A percentile compares a stretch with the other conserved stretches of the same genome.
Conservation (phyloP, 2,113 vertebrate genomes). For the Neotoma lepida region DNA sequence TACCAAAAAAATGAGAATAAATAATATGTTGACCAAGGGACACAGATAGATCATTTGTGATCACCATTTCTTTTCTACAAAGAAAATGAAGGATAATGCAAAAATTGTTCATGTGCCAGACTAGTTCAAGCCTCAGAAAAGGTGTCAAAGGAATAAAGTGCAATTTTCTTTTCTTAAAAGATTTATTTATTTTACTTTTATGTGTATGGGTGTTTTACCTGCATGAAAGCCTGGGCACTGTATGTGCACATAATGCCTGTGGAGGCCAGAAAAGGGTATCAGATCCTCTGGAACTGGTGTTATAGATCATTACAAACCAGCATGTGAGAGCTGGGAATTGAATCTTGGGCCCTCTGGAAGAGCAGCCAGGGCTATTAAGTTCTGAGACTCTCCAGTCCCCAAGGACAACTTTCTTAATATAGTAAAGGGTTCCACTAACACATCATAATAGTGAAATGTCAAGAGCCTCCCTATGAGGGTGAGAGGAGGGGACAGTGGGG, state of each 20-base stretch:
- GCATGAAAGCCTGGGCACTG: not conserved
- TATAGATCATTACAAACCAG: not conserved
- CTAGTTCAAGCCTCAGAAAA: conserved; percentile 27
- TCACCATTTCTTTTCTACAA: not conserved
- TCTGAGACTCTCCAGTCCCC: not conserved
- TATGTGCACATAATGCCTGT: not conserved
- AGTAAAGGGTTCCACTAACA: not conserved
- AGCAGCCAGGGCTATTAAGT: not conserved
- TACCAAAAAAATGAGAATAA: not conserved
- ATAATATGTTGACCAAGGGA: not conserved
- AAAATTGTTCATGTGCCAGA: not conserved
- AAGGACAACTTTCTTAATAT: not conserved
- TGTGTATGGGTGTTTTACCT: not conserved
- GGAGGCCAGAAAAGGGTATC: not conserved
- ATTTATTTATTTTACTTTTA: not conserved
- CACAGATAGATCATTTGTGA: not conserved
- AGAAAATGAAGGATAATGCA: not conserved
- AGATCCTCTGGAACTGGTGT: not conserved
- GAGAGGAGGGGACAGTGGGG: not conserved
- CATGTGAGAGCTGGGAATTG: not conserved
- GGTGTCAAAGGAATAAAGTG: conserved; percentile 1
- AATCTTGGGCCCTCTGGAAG: not conserved
- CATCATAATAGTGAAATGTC: not conserved
- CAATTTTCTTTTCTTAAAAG: not conserved
- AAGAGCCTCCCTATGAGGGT: not conserved